A percentile compares a stretch with the other conserved stretches of the same genome.
phyloP scores from a whole-genome alignment of 2,797 vertebrate genomes.

The Brachyalestes nurse region DNA sequence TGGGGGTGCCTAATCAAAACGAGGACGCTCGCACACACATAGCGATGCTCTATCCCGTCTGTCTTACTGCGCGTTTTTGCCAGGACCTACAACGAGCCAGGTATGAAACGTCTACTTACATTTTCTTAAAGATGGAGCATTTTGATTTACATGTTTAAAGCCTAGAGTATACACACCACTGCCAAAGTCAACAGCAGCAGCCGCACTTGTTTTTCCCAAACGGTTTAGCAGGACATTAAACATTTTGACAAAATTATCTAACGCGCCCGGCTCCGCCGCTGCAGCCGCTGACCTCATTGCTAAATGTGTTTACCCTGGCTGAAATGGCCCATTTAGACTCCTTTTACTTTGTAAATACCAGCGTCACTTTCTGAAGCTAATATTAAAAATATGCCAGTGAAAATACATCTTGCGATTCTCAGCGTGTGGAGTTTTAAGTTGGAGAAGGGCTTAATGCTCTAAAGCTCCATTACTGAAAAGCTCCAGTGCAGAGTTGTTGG shows the following conservation, averaged over 20 bases:
- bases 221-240: conserved; percentile 91
- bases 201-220: conserved; percentile 88
- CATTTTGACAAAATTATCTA: conserved; percentile 98
- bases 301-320: conserved; percentile 96
- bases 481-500: not conserved
- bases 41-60: conserved; percentile 68
- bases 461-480: not conserved
- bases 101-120: conserved; percentile 80
- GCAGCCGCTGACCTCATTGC: conserved; percentile 94
- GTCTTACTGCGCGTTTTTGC: conserved; percentile 63
- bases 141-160: conserved; percentile 86
- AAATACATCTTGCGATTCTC: conserved; percentile 71
- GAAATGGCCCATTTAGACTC: conserved; percentile 77
- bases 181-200: conserved; percentile 92
- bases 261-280: conserved; percentile 89
- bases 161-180: conserved; percentile 73
- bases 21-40: conserved; percentile 52
- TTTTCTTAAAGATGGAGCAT: conserved; percentile 81
- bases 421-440: conserved; percentile 36
- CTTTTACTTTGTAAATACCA: conserved; percentile 79
- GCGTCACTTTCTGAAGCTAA: conserved; percentile 80
- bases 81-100: conserved; percentile 71
- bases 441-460: conserved; percentile 15
- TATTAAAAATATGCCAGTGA: conserved; percentile 79
- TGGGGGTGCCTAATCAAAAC: conserved; percentile 65